Percentiles rank a stretch among this genome's conserved stretches.
These are phyloP conservation scores for Petrocephalus schoutedeni DNA, from an alignment of 2,797 vertebrate species.

Conservation along the genomic window DNA sequence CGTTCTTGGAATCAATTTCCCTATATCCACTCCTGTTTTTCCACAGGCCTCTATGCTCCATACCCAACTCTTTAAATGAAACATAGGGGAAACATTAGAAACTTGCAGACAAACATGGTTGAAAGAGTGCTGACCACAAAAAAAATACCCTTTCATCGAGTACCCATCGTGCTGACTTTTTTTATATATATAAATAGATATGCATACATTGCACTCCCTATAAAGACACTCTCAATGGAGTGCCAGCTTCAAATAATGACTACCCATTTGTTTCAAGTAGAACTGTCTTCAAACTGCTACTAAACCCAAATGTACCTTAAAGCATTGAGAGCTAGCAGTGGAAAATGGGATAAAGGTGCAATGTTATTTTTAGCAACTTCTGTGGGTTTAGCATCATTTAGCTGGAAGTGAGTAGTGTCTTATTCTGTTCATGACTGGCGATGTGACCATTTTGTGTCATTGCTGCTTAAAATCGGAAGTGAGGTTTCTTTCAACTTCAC, in stretches of 20 bases:
- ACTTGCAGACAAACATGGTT: background rate
- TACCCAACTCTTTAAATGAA: background rate
- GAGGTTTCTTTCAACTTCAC: background rate
- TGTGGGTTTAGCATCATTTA: background rate
- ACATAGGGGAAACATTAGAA: background rate
- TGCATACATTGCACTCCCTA: background rate
- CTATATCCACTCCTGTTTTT: background rate
- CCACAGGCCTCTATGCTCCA: background rate
- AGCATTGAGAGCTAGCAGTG: background rate
- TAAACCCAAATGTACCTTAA: background rate
- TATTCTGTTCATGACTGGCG: background rate
- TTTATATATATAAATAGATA: background rate
- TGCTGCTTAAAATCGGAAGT: background rate
- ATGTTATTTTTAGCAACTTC: background rate
- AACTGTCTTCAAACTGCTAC: no score
- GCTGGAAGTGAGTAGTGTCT: no score
- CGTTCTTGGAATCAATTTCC: background rate
- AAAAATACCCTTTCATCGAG: background rate
- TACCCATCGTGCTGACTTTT: background rate
- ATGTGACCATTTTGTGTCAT: background rate
- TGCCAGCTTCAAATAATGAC: background rate
- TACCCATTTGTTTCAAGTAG: no score
- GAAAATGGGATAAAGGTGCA: background rate
- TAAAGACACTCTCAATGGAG: background rate
- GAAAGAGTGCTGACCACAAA: background rate